Percentiles rank a stretch among this genome's conserved stretches.
Conservation (phyloP, 2,113 vertebrate species). For the Serilophus lunatus region DNA sequence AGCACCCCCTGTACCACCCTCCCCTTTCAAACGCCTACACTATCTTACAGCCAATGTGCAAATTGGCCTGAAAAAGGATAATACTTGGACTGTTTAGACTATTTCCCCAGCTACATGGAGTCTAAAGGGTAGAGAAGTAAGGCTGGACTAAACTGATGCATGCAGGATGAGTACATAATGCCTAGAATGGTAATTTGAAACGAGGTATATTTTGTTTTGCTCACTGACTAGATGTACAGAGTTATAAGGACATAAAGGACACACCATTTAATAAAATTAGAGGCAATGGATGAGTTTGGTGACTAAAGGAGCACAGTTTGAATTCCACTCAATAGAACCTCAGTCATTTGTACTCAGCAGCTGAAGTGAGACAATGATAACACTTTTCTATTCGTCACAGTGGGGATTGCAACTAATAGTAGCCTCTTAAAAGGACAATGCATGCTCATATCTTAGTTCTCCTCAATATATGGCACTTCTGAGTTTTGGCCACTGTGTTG, state of each 20-base stretch:
- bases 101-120: background rate
- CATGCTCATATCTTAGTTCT: background rate
- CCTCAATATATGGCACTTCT: background rate
- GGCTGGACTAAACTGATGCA: background rate
- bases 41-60: background rate
- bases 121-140: background rate
- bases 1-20: too few relatives aligned
- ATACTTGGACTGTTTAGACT: background rate
- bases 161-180: background rate
- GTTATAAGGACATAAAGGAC: background rate
- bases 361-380: background rate
- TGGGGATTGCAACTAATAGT: background rate
- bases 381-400: background rate
- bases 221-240: background rate
- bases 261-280: background rate
- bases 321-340: background rate
- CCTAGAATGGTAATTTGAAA: background rate
- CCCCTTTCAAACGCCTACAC: too few relatives aligned
- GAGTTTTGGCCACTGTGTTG: background rate
- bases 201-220: background rate
- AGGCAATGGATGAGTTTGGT: background rate
- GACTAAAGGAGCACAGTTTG: background rate
- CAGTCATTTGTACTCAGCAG: background rate
- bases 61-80: background rate
- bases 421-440: background rate